These are phyloP conservation scores for Gymnopithys bicolor DNA, from an alignment of 2,797 vertebrate genomes.

Conservation along the genomic window DNA sequence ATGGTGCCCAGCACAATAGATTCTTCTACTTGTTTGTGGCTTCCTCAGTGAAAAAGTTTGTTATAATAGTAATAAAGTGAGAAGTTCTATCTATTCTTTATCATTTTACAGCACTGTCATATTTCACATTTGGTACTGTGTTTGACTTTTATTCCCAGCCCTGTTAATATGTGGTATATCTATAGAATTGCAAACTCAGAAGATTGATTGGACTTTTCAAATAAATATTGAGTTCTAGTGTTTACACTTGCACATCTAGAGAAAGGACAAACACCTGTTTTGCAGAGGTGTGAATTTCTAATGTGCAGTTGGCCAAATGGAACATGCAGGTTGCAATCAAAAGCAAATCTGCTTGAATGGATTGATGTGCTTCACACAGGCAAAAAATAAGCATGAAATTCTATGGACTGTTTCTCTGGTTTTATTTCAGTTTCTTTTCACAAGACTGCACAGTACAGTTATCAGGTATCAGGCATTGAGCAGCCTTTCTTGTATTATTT, in stretches of 20 bases:
- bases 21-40: neutral
- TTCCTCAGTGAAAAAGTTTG: slow-evolving; percentile 15
- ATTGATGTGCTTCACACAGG: neutral
- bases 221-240: neutral
- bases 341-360: neutral
- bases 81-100: neutral
- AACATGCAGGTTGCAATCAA: neutral
- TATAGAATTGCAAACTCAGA: neutral
- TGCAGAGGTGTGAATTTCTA: neutral
- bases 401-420: neutral
- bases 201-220: neutral
- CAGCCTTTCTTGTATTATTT: neutral
- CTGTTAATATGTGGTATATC: neutral
- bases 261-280: neutral
- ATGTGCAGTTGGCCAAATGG: accelerated
- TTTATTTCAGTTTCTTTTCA: neutral
- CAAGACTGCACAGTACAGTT: neutral
- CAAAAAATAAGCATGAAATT: neutral
- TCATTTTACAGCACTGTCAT: neutral
- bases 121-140: neutral
- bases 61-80: neutral
- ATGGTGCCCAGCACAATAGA: neutral
- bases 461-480: neutral
- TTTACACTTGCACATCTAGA: neutral
- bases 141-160: neutral